Percentiles rank a stretch among this genome's conserved stretches.
Evolutionary conservation across 2,888 invertebrate genomes (phyloP).

Genomic region (Ochropacha duplaris): DNA sequence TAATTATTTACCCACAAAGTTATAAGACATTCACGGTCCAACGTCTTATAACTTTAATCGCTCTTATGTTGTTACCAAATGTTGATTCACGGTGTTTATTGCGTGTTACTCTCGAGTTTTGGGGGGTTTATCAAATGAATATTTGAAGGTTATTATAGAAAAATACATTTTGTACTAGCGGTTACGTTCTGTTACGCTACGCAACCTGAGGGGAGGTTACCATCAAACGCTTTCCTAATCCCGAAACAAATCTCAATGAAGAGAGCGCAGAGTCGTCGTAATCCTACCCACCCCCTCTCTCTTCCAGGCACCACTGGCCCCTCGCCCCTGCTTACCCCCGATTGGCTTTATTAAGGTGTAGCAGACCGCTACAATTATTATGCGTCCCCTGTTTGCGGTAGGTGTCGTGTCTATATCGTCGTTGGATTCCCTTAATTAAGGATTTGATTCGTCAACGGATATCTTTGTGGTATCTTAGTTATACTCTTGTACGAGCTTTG

Average conservation of each 20-base stretch:
- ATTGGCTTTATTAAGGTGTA: slow-evolving; percentile 83
- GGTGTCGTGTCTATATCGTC: slow-evolving; percentile 75
- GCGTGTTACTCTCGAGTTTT: slow-evolving; percentile 59
- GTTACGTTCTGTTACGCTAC: slow-evolving; percentile 52
- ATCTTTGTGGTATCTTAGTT: slow-evolving; percentile 52
- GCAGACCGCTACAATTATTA: slow-evolving; percentile 83
- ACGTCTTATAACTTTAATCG: slow-evolving; percentile 58
- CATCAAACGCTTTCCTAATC: slow-evolving; percentile 78
- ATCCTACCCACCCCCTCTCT: slow-evolving; percentile 56
- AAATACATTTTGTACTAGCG: slow-evolving; percentile 54
- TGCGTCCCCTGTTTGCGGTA: slow-evolving; percentile 82
- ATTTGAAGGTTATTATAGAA: slow-evolving; percentile 61
- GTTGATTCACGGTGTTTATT: slow-evolving; percentile 54
- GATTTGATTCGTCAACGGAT: slow-evolving; percentile 70
- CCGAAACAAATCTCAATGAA: slow-evolving; percentile 83
- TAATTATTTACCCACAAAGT: no score
- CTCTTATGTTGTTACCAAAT: slow-evolving; percentile 49
- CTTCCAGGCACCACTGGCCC: slow-evolving; percentile 37
- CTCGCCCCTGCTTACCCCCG: slow-evolving; percentile 51
- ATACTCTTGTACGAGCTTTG: slow-evolving; percentile 21
- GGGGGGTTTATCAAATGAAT: slow-evolving; percentile 59
- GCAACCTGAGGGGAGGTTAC: slow-evolving; percentile 62
- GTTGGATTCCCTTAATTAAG: slow-evolving; percentile 79
- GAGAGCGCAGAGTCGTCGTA: slow-evolving; percentile 75
- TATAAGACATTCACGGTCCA: no score